phyloP scores from a whole-genome alignment of 2,797 vertebrate species.

The Glyptemys insculpta region DNA sequence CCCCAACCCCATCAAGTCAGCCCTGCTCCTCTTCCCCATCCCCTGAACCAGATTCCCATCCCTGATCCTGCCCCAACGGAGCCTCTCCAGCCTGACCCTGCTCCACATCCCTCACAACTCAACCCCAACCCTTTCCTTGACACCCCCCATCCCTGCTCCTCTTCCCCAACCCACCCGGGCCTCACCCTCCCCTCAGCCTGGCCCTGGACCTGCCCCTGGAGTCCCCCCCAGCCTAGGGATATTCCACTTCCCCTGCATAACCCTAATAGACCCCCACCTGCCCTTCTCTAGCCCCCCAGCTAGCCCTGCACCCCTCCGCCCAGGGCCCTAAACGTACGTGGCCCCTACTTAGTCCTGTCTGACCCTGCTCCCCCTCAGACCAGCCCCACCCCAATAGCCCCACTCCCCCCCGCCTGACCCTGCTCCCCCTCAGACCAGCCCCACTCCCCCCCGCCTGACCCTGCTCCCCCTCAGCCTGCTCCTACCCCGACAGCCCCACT shows the following conservation, averaged over 20 bases:
- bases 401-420: too few species aligned
- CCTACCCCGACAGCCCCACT: too few species aligned
- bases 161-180: not conserved
- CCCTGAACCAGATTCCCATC: not conserved
- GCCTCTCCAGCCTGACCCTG: not conserved
- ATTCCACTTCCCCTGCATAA: too few species aligned
- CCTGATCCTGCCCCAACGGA: not conserved
- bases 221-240: too few species aligned
- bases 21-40: not conserved
- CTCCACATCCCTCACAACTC: not conserved
- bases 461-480: too few species aligned
- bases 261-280: too few species aligned
- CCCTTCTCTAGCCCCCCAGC: too few species aligned
- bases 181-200: not conserved
- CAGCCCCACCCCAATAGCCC: rapidly evolving
- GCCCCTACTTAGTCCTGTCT: too few species aligned
- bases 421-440: not conserved
- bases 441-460: not conserved
- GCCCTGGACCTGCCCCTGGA: rapidly evolving
- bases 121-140: not conserved
- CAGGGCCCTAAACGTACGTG: too few species aligned
- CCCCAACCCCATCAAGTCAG: not conserved
- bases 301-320: too few species aligned
- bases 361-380: not conserved
- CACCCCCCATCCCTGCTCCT: not conserved